Evolutionary conservation across 1,140 invertebrate species (phyloP).

Genomic region (Sarcophaga peregrina): DNA sequence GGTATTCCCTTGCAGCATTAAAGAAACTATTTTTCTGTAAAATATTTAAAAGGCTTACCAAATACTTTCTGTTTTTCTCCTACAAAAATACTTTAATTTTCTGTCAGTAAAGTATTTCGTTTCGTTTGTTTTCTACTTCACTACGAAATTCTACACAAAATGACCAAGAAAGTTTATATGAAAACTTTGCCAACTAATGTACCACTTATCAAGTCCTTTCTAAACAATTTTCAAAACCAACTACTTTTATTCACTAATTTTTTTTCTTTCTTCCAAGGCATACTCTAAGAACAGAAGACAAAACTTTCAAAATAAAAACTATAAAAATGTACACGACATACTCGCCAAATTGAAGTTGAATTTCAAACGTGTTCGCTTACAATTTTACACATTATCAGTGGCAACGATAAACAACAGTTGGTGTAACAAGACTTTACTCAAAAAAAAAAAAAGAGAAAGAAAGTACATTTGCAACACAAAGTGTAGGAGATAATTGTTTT

Average conservation of each 20-base stretch:
- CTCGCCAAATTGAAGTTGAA: not conserved
- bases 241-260: not conserved
- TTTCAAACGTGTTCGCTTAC: too few species aligned
- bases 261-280: too few species aligned
- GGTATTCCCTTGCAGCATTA: not conserved
- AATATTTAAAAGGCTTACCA: not conserved
- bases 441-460: too few species aligned
- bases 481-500: too few species aligned
- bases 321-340: not conserved
- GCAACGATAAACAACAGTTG: too few species aligned
- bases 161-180: not conserved
- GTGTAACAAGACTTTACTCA: too few species aligned
- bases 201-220: not conserved
- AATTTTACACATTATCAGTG: too few species aligned
- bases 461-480: too few species aligned
- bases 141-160: not conserved
- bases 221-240: slow-evolving; percentile 1
- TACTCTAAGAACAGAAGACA: too few species aligned
- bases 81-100: too few species aligned
- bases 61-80: not conserved
- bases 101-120: too few species aligned
- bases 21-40: not conserved
- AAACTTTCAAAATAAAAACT: not conserved
- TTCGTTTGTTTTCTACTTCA: too few species aligned
- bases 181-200: slow-evolving; percentile 7